phyloP scores from a whole-genome alignment of 2,113 vertebrate species.

The Protomyctophum bolini region DNA sequence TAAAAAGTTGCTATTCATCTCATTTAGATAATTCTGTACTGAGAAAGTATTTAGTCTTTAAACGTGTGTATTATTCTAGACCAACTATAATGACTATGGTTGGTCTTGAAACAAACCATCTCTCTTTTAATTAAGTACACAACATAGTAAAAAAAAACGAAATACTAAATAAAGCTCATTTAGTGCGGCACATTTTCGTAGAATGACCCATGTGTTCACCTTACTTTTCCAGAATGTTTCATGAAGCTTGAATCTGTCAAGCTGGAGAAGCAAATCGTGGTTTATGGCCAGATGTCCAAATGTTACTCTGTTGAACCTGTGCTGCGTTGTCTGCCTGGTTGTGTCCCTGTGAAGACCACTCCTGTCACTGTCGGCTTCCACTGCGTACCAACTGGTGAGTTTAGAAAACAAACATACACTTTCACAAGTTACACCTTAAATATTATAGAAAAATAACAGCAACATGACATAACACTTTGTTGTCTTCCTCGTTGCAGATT shows the following conservation, averaged over 20 bases:
- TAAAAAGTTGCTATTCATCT: no score
- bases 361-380: slow-evolving; percentile 65
- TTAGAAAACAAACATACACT: not conserved
- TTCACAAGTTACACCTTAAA: no score
- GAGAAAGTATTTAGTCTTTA: no score
- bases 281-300: slow-evolving; percentile 49
- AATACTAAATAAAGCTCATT: no score
- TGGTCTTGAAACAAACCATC: no score
- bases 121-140: no score
- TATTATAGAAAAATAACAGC: no score
- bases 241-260: slow-evolving; percentile 62
- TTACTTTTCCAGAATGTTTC: slow-evolving; percentile 60
- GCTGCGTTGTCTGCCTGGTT: slow-evolving; percentile 54
- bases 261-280: slow-evolving; percentile 50
- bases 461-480: not conserved
- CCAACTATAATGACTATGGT: no score
- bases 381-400: slow-evolving; percentile 65
- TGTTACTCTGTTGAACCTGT: slow-evolving; percentile 71
- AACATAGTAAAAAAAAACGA: no score
- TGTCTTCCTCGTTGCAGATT: slow-evolving; percentile 36
- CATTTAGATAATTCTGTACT: no score
- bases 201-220: not conserved
- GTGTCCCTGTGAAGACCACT: slow-evolving; percentile 34
- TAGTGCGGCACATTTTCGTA: no score
- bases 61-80: no score